A percentile compares a stretch with the other conserved stretches of the same genome.
Evolutionary conservation across 2,888 invertebrate genomes (phyloP).

Genomic region (Pycnomerus fuliginosus): DNA sequence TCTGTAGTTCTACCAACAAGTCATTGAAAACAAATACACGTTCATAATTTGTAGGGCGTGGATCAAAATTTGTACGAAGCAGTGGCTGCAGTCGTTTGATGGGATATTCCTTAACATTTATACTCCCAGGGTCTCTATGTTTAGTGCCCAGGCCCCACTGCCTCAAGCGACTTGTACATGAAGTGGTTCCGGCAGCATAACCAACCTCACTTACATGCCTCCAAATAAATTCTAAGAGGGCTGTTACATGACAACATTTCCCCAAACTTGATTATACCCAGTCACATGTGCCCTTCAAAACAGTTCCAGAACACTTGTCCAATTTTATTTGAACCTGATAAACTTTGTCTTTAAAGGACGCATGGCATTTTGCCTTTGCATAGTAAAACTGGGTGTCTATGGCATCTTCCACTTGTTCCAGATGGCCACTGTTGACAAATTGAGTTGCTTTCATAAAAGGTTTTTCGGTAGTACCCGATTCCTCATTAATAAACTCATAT

Average conservation of each 20-base stretch:
- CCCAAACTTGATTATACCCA: not conserved
- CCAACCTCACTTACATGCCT: not conserved
- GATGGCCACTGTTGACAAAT: no score
- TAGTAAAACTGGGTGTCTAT: not conserved
- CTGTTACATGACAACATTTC: not conserved
- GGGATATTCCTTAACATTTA: not conserved
- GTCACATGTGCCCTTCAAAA: not conserved
- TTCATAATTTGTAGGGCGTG: not conserved
- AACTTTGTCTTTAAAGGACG: not conserved
- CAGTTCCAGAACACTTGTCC: not conserved
- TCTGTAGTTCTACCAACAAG: not conserved
- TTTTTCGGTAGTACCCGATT: no score
- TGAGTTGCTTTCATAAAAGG: no score
- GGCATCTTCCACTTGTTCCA: no score
- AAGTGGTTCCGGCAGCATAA: not conserved
- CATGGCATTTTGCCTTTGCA: not conserved
- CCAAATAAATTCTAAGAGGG: not conserved
- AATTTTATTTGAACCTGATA: not conserved
- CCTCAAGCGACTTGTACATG: not conserved
- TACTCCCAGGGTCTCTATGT: not conserved
- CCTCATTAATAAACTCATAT: no score
- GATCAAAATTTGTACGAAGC: not conserved
- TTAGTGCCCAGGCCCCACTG: not conserved
- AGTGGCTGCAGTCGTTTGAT: not conserved
- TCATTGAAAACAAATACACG: not conserved